Evolutionary conservation across 2,797 vertebrate species (phyloP).

Genomic region (Hylomyscus alleni): DNA sequence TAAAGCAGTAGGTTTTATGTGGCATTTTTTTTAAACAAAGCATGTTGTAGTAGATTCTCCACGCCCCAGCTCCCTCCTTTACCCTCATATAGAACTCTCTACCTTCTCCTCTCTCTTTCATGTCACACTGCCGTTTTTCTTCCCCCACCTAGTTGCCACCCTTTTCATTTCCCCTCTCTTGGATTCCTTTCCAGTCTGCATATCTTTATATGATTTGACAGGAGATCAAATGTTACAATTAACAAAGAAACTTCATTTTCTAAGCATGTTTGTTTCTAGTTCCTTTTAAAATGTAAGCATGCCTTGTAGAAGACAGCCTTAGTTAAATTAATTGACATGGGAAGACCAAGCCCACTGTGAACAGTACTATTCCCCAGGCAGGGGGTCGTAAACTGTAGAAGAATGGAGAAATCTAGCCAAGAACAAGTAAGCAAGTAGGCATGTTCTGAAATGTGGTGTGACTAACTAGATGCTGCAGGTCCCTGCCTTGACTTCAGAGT

Average conservation of each 20-base stretch:
- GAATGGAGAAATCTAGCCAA: background rate
- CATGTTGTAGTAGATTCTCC: background rate
- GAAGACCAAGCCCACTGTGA: background rate
- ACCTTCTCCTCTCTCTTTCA: background rate
- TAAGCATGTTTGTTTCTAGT: background rate
- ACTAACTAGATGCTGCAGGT: background rate
- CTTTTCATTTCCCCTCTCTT: background rate
- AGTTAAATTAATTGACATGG: background rate
- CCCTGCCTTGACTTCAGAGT: background rate
- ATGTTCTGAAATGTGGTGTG: background rate
- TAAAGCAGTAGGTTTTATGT: background rate
- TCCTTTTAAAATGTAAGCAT: background rate
- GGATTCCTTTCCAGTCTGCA: background rate
- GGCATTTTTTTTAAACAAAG: background rate
- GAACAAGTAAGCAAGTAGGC: background rate
- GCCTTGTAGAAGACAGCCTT: background rate
- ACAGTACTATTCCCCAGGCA: background rate
- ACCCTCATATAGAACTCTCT: too few relatives aligned
- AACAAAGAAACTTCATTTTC: slow-evolving; percentile 1
- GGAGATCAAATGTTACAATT: slow-evolving; percentile 29
- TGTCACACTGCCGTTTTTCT: background rate
- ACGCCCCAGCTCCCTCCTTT: background rate
- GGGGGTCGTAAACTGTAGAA: background rate
- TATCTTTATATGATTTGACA: background rate
- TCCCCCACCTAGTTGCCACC: background rate